Evolutionary conservation across 2,888 invertebrate species (phyloP).

Genomic region (Stenichneumon culpator): DNA sequence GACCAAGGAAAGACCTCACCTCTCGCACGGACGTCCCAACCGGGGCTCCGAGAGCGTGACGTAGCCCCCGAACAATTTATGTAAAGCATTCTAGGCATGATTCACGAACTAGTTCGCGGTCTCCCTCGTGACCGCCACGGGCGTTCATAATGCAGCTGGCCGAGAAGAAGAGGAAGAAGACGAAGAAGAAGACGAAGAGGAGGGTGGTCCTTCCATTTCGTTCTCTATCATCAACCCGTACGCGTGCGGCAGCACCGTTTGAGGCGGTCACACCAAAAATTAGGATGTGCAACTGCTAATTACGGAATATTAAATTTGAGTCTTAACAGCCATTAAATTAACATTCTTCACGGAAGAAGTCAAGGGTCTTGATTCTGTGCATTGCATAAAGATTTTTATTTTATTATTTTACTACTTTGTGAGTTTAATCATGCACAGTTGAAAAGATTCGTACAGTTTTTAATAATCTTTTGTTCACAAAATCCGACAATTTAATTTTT

Average conservation of each 20-base stretch:
- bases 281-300: neutral
- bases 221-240: slow-evolving; percentile 7
- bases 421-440: too few species aligned
- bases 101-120: slow-evolving; percentile 84
- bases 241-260: neutral
- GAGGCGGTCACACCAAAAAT: neutral
- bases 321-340: neutral
- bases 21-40: slow-evolving; percentile 52
- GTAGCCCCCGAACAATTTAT: slow-evolving; percentile 81
- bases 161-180: slow-evolving; percentile 10
- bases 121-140: slow-evolving; percentile 81
- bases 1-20: slow-evolving; percentile 24
- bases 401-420: too few species aligned
- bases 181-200: neutral
- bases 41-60: slow-evolving; percentile 65
- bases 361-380: too few species aligned
- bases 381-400: too few species aligned
- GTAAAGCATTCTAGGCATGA: slow-evolving; percentile 83
- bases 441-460: too few species aligned
- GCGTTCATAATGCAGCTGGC: slow-evolving; percentile 77
- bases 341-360: neutral
- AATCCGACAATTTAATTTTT: too few species aligned
- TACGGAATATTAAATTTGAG: neutral
- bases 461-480: too few species aligned
- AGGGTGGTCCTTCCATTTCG: neutral